A percentile compares a stretch with the other conserved stretches of the same genome.
Conservation (phyloP, 2,113 vertebrate species). For the Corvus moneduloides region DNA sequence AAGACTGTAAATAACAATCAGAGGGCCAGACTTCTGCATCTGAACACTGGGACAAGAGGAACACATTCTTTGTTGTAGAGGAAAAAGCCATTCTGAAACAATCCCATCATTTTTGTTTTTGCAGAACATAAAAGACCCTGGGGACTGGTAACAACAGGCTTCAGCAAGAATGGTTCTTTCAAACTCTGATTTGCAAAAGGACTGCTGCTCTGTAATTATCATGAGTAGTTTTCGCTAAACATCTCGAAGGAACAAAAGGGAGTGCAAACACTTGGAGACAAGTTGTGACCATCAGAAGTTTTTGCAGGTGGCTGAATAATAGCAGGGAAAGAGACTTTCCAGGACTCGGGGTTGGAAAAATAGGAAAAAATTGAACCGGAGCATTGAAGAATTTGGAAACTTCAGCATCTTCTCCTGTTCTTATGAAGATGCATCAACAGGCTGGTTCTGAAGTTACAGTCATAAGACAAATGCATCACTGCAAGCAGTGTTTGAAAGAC, state of each 20-base stretch:
- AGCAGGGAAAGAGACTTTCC: background rate
- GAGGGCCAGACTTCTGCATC: background rate
- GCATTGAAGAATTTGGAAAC: background rate
- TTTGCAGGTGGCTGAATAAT: conserved; percentile 4
- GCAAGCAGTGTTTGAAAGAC: conserved; percentile 37
- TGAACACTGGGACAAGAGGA: background rate
- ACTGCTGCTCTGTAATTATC: background rate
- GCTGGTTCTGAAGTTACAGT: background rate
- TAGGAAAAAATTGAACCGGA: background rate
- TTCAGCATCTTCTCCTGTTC: background rate
- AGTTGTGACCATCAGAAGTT: background rate
- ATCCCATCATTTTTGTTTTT: background rate
- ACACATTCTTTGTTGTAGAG: background rate
- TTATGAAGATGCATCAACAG: conserved; percentile 33
- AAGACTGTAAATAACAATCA: background rate
- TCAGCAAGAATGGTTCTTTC: background rate
- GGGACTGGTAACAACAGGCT: background rate
- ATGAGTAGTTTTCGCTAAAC: background rate
- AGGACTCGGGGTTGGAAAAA: background rate
- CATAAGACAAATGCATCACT: conserved; percentile 19
- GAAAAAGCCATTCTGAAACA: background rate
- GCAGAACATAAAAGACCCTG: background rate
- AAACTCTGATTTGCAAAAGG: conserved; percentile 3
- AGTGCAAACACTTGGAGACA: background rate
- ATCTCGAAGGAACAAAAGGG: background rate